These are phyloP conservation scores for Sesamia nonagrioides DNA, from an alignment of 1,140 invertebrate genomes.

Conservation along the genomic window DNA sequence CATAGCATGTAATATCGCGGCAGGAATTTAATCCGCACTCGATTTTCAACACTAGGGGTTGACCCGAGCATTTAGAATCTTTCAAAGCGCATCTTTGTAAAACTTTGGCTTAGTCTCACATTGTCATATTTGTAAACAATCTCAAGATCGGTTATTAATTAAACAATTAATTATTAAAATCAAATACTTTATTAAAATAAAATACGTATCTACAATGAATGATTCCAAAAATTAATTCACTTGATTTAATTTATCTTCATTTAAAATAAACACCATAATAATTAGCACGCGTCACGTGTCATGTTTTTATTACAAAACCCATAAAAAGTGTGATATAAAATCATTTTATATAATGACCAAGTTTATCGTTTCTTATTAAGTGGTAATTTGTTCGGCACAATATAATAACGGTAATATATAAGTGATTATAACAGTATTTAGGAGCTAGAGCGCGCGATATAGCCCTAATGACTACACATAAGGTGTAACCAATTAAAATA, in stretches of 20 bases:
- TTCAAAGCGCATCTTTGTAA: too few relatives aligned
- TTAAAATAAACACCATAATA: background rate
- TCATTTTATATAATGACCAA: background rate
- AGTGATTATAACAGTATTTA: constrained; percentile 5
- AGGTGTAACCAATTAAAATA: background rate
- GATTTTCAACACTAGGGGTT: too few relatives aligned
- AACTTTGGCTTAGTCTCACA: too few relatives aligned
- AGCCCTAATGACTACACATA: background rate
- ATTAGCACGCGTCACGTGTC: background rate
- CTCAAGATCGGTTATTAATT: too few relatives aligned
- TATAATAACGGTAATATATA: background rate
- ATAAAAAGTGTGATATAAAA: background rate
- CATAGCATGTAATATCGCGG: too few relatives aligned
- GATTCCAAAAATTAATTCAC: background rate
- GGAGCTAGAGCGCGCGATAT: background rate
- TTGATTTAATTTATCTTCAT: background rate
- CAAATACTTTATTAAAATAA: background rate
- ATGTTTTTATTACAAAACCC: background rate
- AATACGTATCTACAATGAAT: background rate
- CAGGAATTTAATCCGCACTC: too few relatives aligned
- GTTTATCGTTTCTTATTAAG: constrained; percentile 1
- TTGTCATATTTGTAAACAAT: too few relatives aligned
- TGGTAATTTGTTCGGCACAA: background rate
- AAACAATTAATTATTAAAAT: too few relatives aligned
- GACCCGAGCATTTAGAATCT: too few relatives aligned